These are phyloP conservation scores for Petrocephalus microphthalmus DNA, from an alignment of 2,113 vertebrate species.

Conservation along the genomic window DNA sequence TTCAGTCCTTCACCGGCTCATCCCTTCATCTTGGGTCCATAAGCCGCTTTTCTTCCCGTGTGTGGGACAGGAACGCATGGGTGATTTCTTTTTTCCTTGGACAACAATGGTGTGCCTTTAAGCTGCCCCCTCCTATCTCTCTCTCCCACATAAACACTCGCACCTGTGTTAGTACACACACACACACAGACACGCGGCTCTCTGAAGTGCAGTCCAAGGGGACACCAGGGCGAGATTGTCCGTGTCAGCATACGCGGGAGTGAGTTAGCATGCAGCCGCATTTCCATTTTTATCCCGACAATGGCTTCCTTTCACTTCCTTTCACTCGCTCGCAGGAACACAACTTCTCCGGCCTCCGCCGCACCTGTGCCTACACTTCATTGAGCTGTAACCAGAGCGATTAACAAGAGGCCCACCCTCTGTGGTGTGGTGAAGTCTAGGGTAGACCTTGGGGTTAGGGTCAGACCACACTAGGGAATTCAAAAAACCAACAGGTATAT, in stretches of 20 bases:
- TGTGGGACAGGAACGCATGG: not conserved
- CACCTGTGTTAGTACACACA: not conserved
- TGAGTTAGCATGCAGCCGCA: not conserved
- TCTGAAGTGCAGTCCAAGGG: not conserved
- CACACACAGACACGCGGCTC: not conserved
- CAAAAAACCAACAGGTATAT: not conserved
- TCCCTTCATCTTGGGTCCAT: not conserved
- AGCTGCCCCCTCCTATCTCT: not conserved
- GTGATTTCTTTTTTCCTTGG: not conserved
- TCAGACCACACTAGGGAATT: not conserved
- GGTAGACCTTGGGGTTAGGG: not conserved
- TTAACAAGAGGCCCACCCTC: not conserved
- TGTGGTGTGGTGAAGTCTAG: not conserved
- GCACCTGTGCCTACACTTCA: not conserved
- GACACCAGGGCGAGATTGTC: not conserved
- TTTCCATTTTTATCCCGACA: not conserved
- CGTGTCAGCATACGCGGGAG: not conserved
- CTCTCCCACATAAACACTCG: not conserved
- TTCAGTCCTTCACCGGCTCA: not conserved
- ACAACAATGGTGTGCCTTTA: not conserved
- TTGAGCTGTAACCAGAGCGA: not conserved
- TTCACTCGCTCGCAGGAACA: not conserved
- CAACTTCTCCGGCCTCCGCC: not conserved
- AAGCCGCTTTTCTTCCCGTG: slow-evolving; percentile 3
- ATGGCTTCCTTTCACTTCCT: not conserved